A percentile compares a stretch with the other conserved stretches of the same genome.
Conservation (phyloP, 2,113 vertebrate species). For the Caranx melampygus region DNA sequence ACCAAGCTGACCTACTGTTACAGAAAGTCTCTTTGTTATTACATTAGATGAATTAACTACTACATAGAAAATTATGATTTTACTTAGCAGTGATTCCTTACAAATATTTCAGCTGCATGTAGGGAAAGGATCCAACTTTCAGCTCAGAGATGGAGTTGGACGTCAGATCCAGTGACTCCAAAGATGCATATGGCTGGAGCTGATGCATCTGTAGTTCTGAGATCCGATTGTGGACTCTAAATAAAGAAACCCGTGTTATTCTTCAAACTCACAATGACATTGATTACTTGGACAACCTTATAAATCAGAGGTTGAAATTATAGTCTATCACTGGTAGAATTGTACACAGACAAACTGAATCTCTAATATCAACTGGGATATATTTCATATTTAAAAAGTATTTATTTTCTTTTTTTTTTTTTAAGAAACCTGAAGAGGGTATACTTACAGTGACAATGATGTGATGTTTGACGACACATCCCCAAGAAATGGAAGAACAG, state of each 20-base stretch:
- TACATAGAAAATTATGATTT: neutral
- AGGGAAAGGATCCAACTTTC: slow-evolving; percentile 80
- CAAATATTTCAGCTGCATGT: slow-evolving; percentile 83
- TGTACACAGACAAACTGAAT: no score
- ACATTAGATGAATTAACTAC: neutral
- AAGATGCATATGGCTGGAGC: slow-evolving; percentile 73
- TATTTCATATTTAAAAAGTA: no score
- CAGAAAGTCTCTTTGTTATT: neutral
- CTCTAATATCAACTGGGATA: no score
- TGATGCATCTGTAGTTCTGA: slow-evolving; percentile 76
- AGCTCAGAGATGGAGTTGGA: slow-evolving; percentile 82
- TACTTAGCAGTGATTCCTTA: slow-evolving; percentile 39
- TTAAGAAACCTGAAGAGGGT: neutral
- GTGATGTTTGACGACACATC: slow-evolving; percentile 92
- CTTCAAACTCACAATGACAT: neutral
- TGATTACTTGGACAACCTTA: neutral
- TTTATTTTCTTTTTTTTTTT: no score
- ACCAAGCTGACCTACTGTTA: neutral
- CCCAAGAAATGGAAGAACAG: slow-evolving; percentile 90
- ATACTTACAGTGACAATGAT: slow-evolving; percentile 92
- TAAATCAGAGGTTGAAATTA: no score
- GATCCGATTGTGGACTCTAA: slow-evolving; percentile 82
- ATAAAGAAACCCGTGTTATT: slow-evolving; percentile 14
- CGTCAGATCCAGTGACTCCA: slow-evolving; percentile 81
- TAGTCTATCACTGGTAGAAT: no score